Evolutionary conservation across 2,113 vertebrate genomes (phyloP).

Genomic region (Thymallus thymallus): DNA sequence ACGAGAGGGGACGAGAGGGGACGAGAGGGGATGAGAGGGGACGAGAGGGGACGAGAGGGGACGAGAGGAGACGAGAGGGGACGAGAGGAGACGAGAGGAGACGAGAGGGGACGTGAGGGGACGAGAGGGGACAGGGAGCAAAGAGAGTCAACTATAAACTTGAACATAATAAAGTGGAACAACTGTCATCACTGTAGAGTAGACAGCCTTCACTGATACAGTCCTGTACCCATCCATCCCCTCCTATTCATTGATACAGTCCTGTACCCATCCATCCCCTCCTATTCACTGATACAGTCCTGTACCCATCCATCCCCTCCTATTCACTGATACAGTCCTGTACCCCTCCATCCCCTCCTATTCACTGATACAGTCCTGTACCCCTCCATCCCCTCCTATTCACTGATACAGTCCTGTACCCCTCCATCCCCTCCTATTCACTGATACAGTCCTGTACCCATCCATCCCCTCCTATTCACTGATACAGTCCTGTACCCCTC

Average conservation of each 20-base stretch:
- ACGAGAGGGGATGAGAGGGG: too few relatives aligned
- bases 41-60: too few relatives aligned
- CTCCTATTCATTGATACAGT: neutral
- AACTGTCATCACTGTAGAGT: too few relatives aligned
- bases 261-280: too few relatives aligned
- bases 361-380: neutral
- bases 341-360: neutral
- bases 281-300: too few relatives aligned
- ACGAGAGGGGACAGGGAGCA: neutral
- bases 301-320: too few relatives aligned
- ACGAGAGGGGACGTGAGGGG: neutral
- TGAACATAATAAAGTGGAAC: constrained; percentile 9
- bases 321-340: neutral
- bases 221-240: neutral
- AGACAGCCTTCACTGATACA: neutral
- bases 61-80: too few relatives aligned
- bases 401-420: neutral
- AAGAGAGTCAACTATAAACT: neutral
- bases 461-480: too few relatives aligned
- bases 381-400: neutral
- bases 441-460: too few relatives aligned
- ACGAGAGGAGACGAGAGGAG: neutral
- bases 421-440: neutral
- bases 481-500: too few relatives aligned
- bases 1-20: too few relatives aligned